A percentile compares a stretch with the other conserved stretches of the same genome.
phyloP scores from a whole-genome alignment of 2,888 invertebrate species.

The Drosophila prostipennis region DNA sequence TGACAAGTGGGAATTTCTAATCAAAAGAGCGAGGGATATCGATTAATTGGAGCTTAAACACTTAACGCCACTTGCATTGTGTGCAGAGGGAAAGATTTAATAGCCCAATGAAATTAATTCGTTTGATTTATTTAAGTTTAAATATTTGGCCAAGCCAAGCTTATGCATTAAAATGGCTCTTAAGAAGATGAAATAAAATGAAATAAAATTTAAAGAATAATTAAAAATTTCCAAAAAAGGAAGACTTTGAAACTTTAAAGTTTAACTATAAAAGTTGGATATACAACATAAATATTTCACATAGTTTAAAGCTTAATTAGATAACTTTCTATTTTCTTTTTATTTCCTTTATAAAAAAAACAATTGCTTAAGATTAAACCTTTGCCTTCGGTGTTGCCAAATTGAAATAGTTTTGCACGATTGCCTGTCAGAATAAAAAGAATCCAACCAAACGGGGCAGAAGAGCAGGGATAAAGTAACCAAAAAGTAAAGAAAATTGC shows the following conservation, averaged over 20 bases:
- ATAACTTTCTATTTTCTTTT: too few species aligned
- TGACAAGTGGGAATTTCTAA: constrained; percentile 38
- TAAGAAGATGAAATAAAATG: too few species aligned
- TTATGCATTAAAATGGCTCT: too few species aligned
- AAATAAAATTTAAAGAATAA: too few species aligned
- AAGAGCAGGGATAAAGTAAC: constrained; percentile 26
- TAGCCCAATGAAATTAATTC: background rate
- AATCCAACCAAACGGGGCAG: constrained; percentile 4
- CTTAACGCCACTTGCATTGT: constrained; percentile 2
- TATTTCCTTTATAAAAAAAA: background rate
- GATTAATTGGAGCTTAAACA: constrained; percentile 34
- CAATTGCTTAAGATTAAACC: constrained; percentile 29
- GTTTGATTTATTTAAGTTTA: background rate
- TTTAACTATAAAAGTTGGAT: too few species aligned
- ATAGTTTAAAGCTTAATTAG: too few species aligned
- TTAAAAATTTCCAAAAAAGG: too few species aligned
- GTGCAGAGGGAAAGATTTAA: background rate
- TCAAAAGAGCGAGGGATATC: constrained; percentile 23
- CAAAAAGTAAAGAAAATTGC: constrained; percentile 45
- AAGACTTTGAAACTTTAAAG: too few species aligned
- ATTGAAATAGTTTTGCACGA: constrained; percentile 70
- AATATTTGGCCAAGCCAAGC: too few species aligned
- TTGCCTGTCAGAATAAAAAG: constrained; percentile 37
- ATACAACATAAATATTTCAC: too few species aligned
- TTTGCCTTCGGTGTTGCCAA: constrained; percentile 43